These are phyloP conservation scores for Tetramorium bicarinatum DNA, from an alignment of 2,888 invertebrate genomes.

Conservation along the genomic window DNA sequence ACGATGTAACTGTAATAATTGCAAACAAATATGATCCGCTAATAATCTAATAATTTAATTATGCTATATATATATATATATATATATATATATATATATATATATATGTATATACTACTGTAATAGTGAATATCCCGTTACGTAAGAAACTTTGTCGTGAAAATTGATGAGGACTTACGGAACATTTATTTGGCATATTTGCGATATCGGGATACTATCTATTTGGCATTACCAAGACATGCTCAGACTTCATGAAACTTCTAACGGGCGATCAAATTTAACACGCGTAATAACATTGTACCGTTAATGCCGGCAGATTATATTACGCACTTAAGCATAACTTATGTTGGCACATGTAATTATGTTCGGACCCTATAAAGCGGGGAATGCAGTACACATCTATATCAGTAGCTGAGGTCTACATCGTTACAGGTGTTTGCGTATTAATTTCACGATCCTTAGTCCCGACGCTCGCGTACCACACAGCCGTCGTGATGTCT, in stretches of 20 bases:
- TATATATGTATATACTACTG: too few species aligned
- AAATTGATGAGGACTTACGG: background rate
- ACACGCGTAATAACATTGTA: slow-evolving; percentile 76
- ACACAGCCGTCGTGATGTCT: slow-evolving; percentile 22
- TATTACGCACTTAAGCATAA: slow-evolving; percentile 77
- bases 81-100: too few species aligned
- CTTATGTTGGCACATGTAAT: slow-evolving; percentile 72
- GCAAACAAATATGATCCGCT: slow-evolving; percentile 15
- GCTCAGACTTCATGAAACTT: slow-evolving; percentile 67
- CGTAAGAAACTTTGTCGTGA: background rate
- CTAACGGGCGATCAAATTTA: slow-evolving; percentile 75
- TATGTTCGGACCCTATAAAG: slow-evolving; percentile 62
- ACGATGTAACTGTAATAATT: slow-evolving; percentile 34
- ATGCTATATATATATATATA: background rate
- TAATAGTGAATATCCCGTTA: background rate
- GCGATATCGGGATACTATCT: slow-evolving; percentile 16
- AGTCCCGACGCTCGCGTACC: slow-evolving; percentile 40
- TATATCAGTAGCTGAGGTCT: slow-evolving; percentile 46
- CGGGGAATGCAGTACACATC: slow-evolving; percentile 37
- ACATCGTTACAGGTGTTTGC: slow-evolving; percentile 60
- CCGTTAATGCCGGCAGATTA: slow-evolving; percentile 71
- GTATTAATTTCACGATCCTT: slow-evolving; percentile 62
- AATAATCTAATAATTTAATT: slow-evolving; percentile 23
- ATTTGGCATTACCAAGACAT: slow-evolving; percentile 64
- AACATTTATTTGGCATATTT: slow-evolving; percentile 6